Base-by-base conservation (phyloP, 2,888 invertebrate species). In the Agrochola circellaris region DNA sequence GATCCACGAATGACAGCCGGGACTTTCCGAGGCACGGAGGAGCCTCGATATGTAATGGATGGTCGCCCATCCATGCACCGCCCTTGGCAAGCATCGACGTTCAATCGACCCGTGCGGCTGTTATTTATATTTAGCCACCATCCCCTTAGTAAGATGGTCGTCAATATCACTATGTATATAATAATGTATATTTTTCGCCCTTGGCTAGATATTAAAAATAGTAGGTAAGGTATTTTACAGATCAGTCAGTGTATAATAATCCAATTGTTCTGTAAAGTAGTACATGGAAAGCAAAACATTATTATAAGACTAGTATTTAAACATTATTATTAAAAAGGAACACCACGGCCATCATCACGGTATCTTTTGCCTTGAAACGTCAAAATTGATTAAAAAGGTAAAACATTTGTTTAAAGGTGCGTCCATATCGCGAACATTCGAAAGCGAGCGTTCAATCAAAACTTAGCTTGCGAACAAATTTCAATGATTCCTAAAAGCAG, bases 301-400 rank as follows among this genome's bases (percentile, higher is more conserved):
- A 5, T 34, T 58, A n/a, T n/a, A 20, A 34, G 42, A 65, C 23
- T 30, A 58, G 5, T 80, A 81, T 56, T 38, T n/a, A 51, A 78
- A 58, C 48, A 64, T 48, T 26, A 51, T 48, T 51, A 62, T 42
- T 58, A 42, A 42, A 42, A 48, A 56, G 30, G 38, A 67, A 67
- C n/a, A 64, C 7, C 23, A 13, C 56, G 54, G 23, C 23, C 45
- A 42, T 20, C n/a, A 68, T 54, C 61, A 66, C 45, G 15, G 23
- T 71, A 65, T 62, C 23, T 65, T 62, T 81, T 62, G 60, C 85
- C 75, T 85, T 79, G 83, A 75, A 75, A 74, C 45, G 69, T 79
- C 81, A 79, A 73, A 79, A 71, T 68, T 85, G 64, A 79, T 85
- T 72, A 58, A 60, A 76, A 42, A 61, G 67, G n/a, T 71, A 72